phyloP scores from a whole-genome alignment of 2,888 invertebrate genomes.

The Julus scandinavius region DNA sequence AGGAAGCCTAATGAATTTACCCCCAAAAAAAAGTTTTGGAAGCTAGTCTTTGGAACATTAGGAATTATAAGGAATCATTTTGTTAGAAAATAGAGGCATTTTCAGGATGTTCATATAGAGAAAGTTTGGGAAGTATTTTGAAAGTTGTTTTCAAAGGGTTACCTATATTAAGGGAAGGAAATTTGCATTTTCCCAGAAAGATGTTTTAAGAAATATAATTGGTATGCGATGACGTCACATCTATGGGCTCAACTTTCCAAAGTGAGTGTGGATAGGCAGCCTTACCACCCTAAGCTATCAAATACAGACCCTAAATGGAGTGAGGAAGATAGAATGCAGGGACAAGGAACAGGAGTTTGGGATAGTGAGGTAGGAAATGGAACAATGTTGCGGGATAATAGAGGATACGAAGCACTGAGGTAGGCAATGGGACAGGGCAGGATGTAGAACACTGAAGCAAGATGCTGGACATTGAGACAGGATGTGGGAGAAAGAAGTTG shows the following conservation, averaged over 20 bases:
- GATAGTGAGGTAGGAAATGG: slow-evolving; percentile 3
- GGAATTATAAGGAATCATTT: too few species aligned
- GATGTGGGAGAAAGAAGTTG: not conserved
- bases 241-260: not conserved
- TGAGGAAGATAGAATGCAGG: not conserved
- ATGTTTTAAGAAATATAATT: not conserved
- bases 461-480: not conserved
- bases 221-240: not conserved
- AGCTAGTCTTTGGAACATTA: too few species aligned
- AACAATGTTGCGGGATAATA: not conserved
- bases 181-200: not conserved
- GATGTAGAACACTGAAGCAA: not conserved
- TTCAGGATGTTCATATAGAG: too few species aligned
- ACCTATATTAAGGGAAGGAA: not conserved
- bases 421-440: not conserved
- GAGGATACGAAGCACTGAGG: not conserved
- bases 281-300: not conserved
- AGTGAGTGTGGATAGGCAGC: not conserved
- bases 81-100: too few species aligned
- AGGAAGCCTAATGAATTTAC: too few species aligned
- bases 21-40: too few species aligned
- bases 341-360: not conserved
- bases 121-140: not conserved
- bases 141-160: not conserved
- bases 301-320: slow-evolving; percentile 8